A percentile compares a stretch with the other conserved stretches of the same genome.
Conservation (phyloP, 2,113 vertebrate genomes). For the Cynoglossus semilaevis region DNA sequence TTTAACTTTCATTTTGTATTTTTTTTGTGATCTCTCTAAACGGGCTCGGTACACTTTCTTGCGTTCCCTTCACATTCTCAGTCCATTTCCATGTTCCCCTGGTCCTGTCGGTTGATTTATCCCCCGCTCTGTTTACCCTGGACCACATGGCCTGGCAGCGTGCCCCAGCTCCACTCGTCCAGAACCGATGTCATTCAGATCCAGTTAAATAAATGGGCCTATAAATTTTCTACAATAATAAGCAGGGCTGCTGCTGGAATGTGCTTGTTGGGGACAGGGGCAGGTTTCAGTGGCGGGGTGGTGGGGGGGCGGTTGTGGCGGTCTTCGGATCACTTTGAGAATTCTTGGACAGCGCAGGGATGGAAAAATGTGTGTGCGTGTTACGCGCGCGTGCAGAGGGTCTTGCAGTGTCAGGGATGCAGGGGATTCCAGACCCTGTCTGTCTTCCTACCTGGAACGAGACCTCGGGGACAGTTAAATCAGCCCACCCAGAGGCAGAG, state of each 20-base stretch:
- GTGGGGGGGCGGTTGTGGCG: conserved; percentile 13
- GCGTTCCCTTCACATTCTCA: conserved; percentile 3
- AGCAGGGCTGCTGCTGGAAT: conserved; percentile 83
- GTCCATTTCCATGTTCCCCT: conserved; percentile 7
- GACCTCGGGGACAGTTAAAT: conserved; percentile 79
- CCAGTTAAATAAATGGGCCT: conserved; percentile 91
- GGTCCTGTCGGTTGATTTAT: conserved; percentile 83
- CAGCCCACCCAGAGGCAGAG: conserved; percentile 85
- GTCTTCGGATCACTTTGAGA: conserved; percentile 75
- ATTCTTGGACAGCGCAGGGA: conserved; percentile 57
- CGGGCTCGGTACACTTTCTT: conserved; percentile 1
- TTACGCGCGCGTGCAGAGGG: conserved; percentile 4
- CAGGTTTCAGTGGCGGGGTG: neutral
- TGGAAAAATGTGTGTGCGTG: conserved; percentile 40
- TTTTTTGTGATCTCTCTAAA: no score
- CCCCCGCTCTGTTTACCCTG: conserved; percentile 87
- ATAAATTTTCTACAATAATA: conserved; percentile 92
- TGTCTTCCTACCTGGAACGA: conserved; percentile 82
- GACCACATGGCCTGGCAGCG: conserved; percentile 82
- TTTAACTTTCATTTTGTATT: no score
- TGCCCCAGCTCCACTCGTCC: conserved; percentile 83
- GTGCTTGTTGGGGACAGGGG: conserved; percentile 58
- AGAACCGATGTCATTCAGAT: conserved; percentile 88
- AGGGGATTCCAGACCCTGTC: conserved; percentile 75
- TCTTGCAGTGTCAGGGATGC: conserved; percentile 19